phyloP scores from a whole-genome alignment of 1,140 invertebrate species.

The Cydia pomonella region DNA sequence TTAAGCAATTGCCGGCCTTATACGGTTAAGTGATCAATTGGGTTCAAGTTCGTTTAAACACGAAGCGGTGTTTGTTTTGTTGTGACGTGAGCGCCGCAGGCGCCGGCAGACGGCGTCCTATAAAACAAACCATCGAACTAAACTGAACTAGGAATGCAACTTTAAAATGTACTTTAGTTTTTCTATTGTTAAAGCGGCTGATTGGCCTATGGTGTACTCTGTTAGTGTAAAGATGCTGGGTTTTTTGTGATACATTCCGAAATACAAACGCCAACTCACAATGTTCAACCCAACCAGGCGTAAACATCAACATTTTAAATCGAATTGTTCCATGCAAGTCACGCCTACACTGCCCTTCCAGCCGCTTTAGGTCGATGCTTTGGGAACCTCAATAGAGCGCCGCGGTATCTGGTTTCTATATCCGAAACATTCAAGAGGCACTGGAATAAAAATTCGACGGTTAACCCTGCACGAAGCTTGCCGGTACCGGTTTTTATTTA shows the following conservation, averaged over 20 bases:
- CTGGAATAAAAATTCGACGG: conserved; percentile 49
- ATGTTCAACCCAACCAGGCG: conserved; percentile 1
- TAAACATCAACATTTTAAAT: conserved; percentile 30
- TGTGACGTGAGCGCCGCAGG: conserved; percentile 54
- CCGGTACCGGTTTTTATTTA: conserved; percentile 44
- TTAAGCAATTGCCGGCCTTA: conserved; percentile 41
- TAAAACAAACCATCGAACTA: conserved; percentile 27
- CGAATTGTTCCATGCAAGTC: conserved; percentile 37
- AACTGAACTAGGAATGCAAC: neutral
- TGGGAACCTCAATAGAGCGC: conserved; percentile 45
- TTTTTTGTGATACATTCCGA: conserved; percentile 9
- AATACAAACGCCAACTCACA: conserved; percentile 6
- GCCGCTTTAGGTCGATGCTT: conserved; percentile 41
- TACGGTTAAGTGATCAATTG: conserved; percentile 45
- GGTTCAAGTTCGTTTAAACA: conserved; percentile 53
- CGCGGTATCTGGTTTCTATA: conserved; percentile 58
- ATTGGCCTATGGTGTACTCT: neutral
- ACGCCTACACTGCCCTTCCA: conserved; percentile 38
- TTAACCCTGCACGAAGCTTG: conserved; percentile 23
- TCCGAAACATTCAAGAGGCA: conserved; percentile 49
- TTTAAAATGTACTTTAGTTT: conserved; percentile 10
- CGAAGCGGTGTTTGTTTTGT: conserved; percentile 57
- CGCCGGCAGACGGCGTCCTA: conserved; percentile 42
- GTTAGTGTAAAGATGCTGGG: neutral
- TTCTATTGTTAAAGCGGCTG: neutral